Conservation (phyloP, 1,140 invertebrate genomes). For the Drosophila orena region DNA sequence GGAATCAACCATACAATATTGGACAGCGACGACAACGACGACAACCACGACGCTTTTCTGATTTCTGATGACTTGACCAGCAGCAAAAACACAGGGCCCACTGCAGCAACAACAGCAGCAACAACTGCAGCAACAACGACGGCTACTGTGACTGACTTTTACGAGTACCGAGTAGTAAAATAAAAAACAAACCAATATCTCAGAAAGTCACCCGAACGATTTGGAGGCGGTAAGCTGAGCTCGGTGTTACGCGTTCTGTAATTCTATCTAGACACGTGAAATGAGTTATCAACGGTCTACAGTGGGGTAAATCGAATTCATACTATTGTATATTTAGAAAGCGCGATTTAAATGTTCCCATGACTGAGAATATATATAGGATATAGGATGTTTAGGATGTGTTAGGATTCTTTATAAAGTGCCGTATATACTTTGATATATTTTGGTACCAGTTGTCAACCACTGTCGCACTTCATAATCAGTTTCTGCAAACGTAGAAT, state of each 20-base stretch:
- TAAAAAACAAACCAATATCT: conserved; percentile 53
- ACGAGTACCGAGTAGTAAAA: conserved; percentile 49
- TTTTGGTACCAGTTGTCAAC: too few relatives aligned
- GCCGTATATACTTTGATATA: too few relatives aligned
- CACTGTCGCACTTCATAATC: conserved; percentile 11
- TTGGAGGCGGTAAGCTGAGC: conserved; percentile 24
- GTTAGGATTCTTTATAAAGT: too few relatives aligned
- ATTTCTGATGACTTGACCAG: conserved; percentile 74
- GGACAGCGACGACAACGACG: conserved; percentile 66
- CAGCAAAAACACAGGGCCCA: conserved; percentile 29
- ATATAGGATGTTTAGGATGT: too few relatives aligned
- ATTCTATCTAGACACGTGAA: conserved; percentile 82
- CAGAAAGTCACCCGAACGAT: conserved; percentile 33
- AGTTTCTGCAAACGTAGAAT: conserved; percentile 23
- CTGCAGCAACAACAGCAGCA: conserved; percentile 3
- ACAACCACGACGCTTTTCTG: conserved; percentile 61
- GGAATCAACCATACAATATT: conserved; percentile 81
- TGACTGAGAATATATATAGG: too few relatives aligned
- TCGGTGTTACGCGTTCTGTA: conserved; percentile 25
- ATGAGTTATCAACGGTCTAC: conserved; percentile 73
- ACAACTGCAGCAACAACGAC: conserved; percentile 24
- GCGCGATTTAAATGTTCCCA: too few relatives aligned
- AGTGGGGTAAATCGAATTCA: conserved; percentile 23
- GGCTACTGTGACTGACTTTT: conserved; percentile 71
- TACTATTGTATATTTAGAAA: too few relatives aligned